Evolutionary conservation across 2,113 vertebrate genomes (phyloP), one percentile per base, ranked within the genome.

Genomic region (Petromus typicus): DNA sequence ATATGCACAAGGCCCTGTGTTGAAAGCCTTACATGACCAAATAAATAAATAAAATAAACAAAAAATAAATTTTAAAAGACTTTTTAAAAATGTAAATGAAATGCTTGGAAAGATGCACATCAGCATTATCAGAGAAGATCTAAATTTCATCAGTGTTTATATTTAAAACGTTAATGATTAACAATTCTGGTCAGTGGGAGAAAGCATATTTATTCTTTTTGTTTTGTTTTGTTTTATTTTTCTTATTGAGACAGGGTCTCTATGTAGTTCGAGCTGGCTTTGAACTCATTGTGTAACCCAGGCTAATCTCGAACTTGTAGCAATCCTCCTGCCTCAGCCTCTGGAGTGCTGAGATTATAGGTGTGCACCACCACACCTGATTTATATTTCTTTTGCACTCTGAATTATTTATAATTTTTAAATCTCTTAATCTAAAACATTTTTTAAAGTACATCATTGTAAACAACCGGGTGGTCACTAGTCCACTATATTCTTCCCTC

Each of bases 371-470:
- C 43, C 40, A 75, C 4, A 3, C 25, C 40, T 75, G 5, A 25
- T 75, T 75, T 45, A 16, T 45, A 75, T 75, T 75, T 45, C 12
- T 75, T 75, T 75, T 48, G 93, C 86, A 81, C 37, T 91, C 59
- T 86, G 54, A 20, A 67, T 34, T 11, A 12, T 95, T 92, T 63
- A 86, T 16, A 88, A 76, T 85, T 94, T 54, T 84, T 90, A 87
- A 94, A 95, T 59, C n/a, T 90, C 64, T 90, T 92, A 45, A 81
- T 91, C 61, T 75, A 86, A 90, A 90, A 48, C 23, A 57, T 86
- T 83, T 91, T 7, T 66, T 59, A 69, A 93, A 94, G 80, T 81
- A 45, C 30, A 61, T 40, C 6, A 51, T 64, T 40, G 43, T 90
- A 90, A 91, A 86, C 30, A 93, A 89, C 61, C 51, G 1, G 6